Base-by-base conservation (phyloP, 2,888 invertebrate genomes). In the Blastobasis lacticolella region DNA sequence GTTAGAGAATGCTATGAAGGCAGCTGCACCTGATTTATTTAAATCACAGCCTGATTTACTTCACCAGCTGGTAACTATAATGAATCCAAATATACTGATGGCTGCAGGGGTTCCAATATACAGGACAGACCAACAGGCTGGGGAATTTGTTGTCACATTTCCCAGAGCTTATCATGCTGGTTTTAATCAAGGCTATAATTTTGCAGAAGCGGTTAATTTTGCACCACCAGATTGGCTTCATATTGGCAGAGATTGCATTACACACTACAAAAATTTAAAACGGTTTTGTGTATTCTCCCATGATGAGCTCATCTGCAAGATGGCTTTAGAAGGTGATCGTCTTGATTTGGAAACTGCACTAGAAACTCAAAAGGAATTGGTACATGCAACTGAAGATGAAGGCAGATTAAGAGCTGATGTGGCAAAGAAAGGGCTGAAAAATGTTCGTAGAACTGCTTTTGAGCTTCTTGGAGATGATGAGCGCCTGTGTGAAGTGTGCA, bases 151-250 rank as follows among this genome's bases (percentile, higher is more conserved):
- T 38, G 90, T 94, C 10, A 94, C 94, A 23, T 94, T 94, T 69
- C 94, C 94, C 0, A 81, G 94, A 57, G 93, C 94, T 37, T 94
- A 95, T 70, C 94, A 94, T 82, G 93, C 94, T 53, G 94, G 94
- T 8, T 95, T 94, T 68, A 94, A 94, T 74, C 93, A 94, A 70
- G 94, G 94, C 1, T 93, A 93, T 73, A 94, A 94, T 76, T 93
- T 94, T 87, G 94, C 94, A 46, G 94, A 94, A 77, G 94, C 94
- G 54, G 94, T 95, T n/a, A 94, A 94, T 71, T 95, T 95, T 87
- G 93, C 94, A 51, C 93, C 94, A 37, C 91, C 93, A 52, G 94
- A 95, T 76, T 94, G 94, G 94, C 79, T 94, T 40, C 86, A 90
- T 56, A 85, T 93, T 70, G 94, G 94, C 1, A 88, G 94, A 49